phyloP scores from a whole-genome alignment of 2,797 vertebrate genomes.

The Sebastes steindachneri region DNA sequence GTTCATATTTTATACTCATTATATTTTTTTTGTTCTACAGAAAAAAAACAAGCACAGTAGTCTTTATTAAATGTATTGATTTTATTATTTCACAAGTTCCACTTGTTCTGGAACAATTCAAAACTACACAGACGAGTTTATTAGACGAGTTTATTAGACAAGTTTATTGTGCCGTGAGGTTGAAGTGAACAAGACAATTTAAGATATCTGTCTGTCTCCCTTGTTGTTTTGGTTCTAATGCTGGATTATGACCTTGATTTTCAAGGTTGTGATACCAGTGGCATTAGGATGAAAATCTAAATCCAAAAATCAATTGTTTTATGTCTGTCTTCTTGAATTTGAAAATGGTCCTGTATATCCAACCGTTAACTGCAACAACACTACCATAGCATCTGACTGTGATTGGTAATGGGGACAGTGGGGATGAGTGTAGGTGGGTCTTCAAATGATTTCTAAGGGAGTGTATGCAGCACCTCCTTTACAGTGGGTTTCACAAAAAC shows the following conservation, averaged over 20 bases:
- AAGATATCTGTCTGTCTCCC: background rate
- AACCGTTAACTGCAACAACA: background rate
- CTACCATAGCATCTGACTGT: background rate
- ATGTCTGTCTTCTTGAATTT: background rate
- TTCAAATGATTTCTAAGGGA: background rate
- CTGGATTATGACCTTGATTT: background rate
- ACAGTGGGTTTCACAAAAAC: background rate
- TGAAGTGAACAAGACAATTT: background rate
- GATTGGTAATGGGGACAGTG: background rate
- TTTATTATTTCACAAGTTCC: background rate
- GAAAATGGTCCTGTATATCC: background rate
- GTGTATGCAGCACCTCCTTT: background rate
- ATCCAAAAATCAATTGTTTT: background rate
- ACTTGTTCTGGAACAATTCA: background rate
- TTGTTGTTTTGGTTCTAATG: background rate
- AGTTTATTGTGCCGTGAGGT: background rate
- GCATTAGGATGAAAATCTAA: background rate
- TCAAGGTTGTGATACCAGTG: background rate
- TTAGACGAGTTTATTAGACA: background rate
- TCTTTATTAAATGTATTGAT: background rate
- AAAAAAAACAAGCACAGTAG: background rate
- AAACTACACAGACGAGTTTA: background rate
- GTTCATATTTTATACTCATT: background rate
- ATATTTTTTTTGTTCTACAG: background rate
- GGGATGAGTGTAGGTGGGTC: background rate